Evolutionary conservation across 2,888 invertebrate genomes (phyloP), one percentile per base, ranked within the genome.

Genomic region (Stenodema calcarata): DNA sequence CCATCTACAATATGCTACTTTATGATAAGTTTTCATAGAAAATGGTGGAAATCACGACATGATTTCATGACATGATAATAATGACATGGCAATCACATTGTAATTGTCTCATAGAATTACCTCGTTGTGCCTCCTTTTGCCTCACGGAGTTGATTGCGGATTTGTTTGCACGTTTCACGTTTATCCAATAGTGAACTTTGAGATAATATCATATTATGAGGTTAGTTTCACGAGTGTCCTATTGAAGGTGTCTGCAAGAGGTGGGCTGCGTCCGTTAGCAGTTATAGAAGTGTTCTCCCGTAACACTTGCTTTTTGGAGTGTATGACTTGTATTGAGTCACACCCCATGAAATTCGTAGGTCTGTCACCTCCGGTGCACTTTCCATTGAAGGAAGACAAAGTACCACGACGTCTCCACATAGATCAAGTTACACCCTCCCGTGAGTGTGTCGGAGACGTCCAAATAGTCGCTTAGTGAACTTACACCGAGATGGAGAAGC

Each of bases 361-460:
- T 28, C 80, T 80, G 80, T 80, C 80, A 80, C 80, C 80, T 80
- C 35, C 47, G 80, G 14, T 23, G 62, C 62, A 62, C 18, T 62
- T 62, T 12, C 35, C n/a, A 6, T 54, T 12, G 28, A 54, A 80
- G 80, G 80, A 50, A 50, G n/a, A 28, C 50, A 28, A 69, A 42
- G 69, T 18, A 62, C 82, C 78, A n/a, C 35, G 42, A 82, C 14
- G 69, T 16, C 54, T 18, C 27, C 54, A 82, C 62, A 62, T 82
- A 69, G 54, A 82, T 82, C 82, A 82, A 62, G 82, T 82, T 82
- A 41, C 82, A 44, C 27, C n/a, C n/a, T n/a, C 30, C 35, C 35
- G 35, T n/a, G 35, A n/a, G 35, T 2, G 35, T 73, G 18, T 30
- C 16, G 30, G 12, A 16, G 73, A 0, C 41, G 30, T n/a, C 16